Percentiles rank a stretch among this genome's conserved stretches.
These are phyloP conservation scores for Notospermus geniculatus DNA, from an alignment of 1,140 invertebrate genomes.

Conservation along the genomic window DNA sequence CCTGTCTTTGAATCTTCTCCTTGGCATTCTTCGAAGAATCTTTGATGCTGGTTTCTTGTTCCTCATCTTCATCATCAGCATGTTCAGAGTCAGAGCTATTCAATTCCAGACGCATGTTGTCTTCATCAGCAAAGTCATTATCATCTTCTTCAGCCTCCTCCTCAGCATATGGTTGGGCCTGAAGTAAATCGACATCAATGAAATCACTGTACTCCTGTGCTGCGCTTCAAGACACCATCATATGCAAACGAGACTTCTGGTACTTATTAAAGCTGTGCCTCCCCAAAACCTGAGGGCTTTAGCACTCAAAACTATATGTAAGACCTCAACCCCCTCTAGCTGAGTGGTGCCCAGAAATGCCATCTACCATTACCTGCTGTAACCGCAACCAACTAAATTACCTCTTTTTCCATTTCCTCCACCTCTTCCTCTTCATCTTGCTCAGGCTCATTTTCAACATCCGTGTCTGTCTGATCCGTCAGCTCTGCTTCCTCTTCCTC, in stretches of 20 bases:
- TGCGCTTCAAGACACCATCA: background rate
- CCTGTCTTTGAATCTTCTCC: constrained; percentile 13
- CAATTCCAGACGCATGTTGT: constrained; percentile 16
- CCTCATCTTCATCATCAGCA: constrained; percentile 28
- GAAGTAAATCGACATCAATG: constrained; percentile 9
- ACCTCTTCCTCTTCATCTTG: constrained; percentile 45
- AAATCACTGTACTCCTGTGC: background rate
- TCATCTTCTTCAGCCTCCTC: constrained; percentile 41
- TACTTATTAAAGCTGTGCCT: background rate
- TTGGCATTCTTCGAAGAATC: constrained; percentile 7
- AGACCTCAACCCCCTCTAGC: background rate
- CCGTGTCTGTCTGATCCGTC: constrained; percentile 19
- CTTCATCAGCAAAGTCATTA: constrained; percentile 25
- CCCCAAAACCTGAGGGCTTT: background rate
- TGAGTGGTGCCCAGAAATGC: background rate
- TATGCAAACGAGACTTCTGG: background rate
- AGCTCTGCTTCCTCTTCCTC: constrained; percentile 31
- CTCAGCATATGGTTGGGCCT: constrained; percentile 41
- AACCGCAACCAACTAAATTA: constrained; percentile 5
- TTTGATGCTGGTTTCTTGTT: background rate
- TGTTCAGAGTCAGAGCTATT: constrained; percentile 11
- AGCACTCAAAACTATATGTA: background rate
- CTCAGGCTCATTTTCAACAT: constrained; percentile 52
- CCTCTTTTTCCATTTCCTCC: constrained; percentile 33
- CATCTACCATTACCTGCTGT: background rate